Evolutionary conservation across 2,113 vertebrate genomes (phyloP), one percentile per base, ranked within the genome.

Genomic region (Cyprinodon brontotheroides): DNA sequence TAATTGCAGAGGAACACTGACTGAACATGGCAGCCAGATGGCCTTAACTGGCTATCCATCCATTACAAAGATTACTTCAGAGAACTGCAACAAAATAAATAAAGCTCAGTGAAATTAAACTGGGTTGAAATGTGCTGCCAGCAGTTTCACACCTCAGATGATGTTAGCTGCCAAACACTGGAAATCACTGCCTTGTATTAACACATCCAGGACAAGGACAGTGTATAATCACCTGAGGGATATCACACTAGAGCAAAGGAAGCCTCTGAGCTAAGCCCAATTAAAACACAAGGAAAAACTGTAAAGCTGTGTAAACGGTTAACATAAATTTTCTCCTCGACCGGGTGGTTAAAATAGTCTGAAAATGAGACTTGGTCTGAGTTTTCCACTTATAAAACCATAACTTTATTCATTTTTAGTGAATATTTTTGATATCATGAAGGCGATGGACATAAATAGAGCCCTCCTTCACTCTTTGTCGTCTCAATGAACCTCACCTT

Each of bases 401-500:
- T 6, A 3, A 14, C 17, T 14, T 13, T 8, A n/a, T 17, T 20
- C 2, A 53, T 22, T 14, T 66, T 3, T 4, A 3, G 15, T 0
- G 17, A 29, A 22, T 36, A 50, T 6, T 68, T 37, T 8, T 14
- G 37, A 29, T 29, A 22, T 45, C 43, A 40, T 57, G 11, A 13
- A 40, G 59, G 20, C 0, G 13, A 62, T n/a, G 1, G 1, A 57
- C 4, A 9, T 36, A 11, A 17, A 40, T 3, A 39, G 29, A 15
- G 29, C n/a, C 12, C 11, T 61, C 1, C 3, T 61, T 10, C n/a
- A 37, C 11, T 11, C 22, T 6, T 20, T 38, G 10, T 11, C 14
- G 17, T 20, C 29, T 9, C 17, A 48, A 45, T n/a, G 2, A 80
- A 20, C 5, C 74, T 73, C 93, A 99, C 98, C 96, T 99, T 99